A percentile compares a stretch with the other conserved stretches of the same genome.
Conservation (phyloP, 2,797 vertebrate genomes). For the Tinamus major region DNA sequence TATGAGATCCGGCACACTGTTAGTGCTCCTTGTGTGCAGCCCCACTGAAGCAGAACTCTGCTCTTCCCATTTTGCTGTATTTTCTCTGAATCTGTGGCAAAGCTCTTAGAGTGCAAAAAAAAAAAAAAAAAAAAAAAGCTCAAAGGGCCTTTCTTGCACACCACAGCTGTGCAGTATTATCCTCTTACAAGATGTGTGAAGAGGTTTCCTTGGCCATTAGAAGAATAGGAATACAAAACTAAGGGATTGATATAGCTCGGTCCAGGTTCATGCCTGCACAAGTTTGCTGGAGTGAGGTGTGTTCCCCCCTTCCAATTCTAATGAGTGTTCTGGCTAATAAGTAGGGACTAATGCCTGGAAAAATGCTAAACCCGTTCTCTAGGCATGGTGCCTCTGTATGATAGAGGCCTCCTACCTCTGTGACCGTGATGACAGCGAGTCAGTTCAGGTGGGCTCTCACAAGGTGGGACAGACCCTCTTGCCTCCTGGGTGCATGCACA, state of each 20-base stretch:
- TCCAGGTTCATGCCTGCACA: not conserved
- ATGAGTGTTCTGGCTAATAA: not conserved
- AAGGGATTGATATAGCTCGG: not conserved
- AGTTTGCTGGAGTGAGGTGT: not conserved
- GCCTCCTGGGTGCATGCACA: not conserved
- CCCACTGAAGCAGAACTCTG: not conserved
- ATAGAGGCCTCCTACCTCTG: not conserved
- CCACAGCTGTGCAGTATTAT: no score
- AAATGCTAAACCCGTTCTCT: not conserved
- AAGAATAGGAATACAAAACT: not conserved
- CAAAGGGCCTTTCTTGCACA: not conserved
- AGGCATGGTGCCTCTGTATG: not conserved
- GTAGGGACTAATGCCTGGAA: not conserved
- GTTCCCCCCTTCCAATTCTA: not conserved
- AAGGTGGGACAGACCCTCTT: not conserved
- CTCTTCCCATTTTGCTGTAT: not conserved
- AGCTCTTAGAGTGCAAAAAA: not conserved
- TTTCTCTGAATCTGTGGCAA: not conserved
- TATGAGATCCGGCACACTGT: not conserved
- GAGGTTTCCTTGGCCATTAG: not conserved
- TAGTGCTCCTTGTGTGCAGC: fast-evolving
- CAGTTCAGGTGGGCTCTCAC: not conserved
- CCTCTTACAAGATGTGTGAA: not conserved
- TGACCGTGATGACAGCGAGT: not conserved
- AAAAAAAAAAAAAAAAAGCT: not conserved